Evolutionary conservation across 2,797 vertebrate genomes (phyloP).

Genomic region (Lepilemur ruficaudatus): DNA sequence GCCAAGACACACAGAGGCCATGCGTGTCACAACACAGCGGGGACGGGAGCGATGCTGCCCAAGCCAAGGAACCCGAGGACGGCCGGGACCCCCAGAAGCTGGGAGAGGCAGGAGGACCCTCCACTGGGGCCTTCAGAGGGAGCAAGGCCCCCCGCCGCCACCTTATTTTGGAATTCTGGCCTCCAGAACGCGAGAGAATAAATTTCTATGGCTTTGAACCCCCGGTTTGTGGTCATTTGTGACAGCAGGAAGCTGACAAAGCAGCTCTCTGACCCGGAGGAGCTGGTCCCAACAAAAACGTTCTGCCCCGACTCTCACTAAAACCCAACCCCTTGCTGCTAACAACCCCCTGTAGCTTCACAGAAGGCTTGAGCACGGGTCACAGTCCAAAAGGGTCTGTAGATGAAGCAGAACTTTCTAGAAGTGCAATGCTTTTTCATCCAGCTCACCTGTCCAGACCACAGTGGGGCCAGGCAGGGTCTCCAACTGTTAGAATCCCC

Average conservation of each 20-base stretch:
- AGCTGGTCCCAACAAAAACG: fast-evolving
- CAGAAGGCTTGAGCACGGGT: neutral
- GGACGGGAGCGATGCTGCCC: fast-evolving
- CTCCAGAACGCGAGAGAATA: neutral
- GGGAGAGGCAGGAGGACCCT: neutral
- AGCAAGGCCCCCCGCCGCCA: fast-evolving
- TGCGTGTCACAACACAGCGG: fast-evolving
- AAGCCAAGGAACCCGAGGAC: no score
- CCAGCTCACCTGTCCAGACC: fast-evolving
- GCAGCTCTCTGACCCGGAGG: neutral
- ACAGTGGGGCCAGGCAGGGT: no score
- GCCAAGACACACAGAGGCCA: neutral
- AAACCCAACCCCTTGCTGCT: no score
- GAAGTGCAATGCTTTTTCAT: neutral
- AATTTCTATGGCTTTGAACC: neutral
- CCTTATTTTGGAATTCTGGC: no score
- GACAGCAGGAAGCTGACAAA: neutral
- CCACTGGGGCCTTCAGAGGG: fast-evolving
- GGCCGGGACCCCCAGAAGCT: neutral
- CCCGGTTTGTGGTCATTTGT: neutral
- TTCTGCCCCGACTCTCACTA: no score
- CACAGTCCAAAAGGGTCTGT: neutral
- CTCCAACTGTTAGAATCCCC: fast-evolving
- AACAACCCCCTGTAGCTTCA: no score
- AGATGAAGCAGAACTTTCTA: neutral